Evolutionary conservation across 2,113 vertebrate genomes (phyloP).

Genomic region (Scartelaos histophorus): DNA sequence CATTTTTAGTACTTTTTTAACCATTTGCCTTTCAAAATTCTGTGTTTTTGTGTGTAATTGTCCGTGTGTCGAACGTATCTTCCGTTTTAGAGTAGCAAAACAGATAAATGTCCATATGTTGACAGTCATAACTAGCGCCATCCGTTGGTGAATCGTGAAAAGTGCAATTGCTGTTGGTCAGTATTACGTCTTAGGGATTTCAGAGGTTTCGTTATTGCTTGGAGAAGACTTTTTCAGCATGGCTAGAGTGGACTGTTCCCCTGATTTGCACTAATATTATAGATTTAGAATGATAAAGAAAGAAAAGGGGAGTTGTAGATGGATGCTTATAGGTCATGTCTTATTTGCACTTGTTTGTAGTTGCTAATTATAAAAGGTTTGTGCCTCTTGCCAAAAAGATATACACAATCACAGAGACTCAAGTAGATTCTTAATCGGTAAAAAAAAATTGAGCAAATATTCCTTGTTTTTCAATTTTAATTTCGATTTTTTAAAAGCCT

Average conservation of each 20-base stretch:
- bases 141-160: constrained; percentile 67
- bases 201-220: constrained; percentile 40
- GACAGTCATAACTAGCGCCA: constrained; percentile 39
- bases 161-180: constrained; percentile 70
- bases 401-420: constrained; percentile 23
- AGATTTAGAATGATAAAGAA: constrained; percentile 36
- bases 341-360: constrained; percentile 58
- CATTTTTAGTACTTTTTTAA: constrained; percentile 33
- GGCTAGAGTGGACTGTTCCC: constrained; percentile 49
- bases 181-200: constrained; percentile 54
- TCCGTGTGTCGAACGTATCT: constrained; percentile 27
- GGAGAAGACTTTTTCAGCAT: constrained; percentile 38
- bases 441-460: constrained; percentile 17
- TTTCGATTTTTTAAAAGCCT: constrained; percentile 32
- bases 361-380: constrained; percentile 18
- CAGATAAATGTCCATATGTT: constrained; percentile 13
- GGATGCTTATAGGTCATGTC: constrained; percentile 50
- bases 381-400: constrained; percentile 59
- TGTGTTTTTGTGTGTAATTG: constrained; percentile 37
- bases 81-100: constrained; percentile 21
- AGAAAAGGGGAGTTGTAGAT: constrained; percentile 15
- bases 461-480: constrained; percentile 14
- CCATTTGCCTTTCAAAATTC: constrained; percentile 64
- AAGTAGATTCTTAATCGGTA: constrained; percentile 45
- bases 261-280: constrained; percentile 67